phyloP scores from a whole-genome alignment of 2,113 vertebrate species.

The Plectropomus leopardus region DNA sequence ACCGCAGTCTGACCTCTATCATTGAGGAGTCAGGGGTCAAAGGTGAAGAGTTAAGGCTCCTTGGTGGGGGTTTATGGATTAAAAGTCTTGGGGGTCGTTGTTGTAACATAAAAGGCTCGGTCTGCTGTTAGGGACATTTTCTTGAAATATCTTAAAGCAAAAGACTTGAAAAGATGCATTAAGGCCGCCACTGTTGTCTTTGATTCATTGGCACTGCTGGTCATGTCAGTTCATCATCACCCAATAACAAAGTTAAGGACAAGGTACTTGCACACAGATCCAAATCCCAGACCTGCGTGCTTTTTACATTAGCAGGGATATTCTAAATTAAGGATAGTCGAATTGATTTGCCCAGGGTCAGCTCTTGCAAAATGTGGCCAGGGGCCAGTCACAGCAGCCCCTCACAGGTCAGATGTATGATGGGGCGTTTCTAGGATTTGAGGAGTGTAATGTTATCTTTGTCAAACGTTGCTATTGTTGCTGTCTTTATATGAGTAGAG shows the following conservation, averaged over 20 bases:
- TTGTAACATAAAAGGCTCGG: background rate
- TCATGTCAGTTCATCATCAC: slow-evolving; percentile 5
- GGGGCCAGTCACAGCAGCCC: no score
- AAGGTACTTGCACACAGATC: background rate
- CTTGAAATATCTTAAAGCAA: background rate
- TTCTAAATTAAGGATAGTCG: no score
- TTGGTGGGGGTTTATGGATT: background rate
- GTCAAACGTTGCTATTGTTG: no score
- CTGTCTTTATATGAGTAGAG: no score
- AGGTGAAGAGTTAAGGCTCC: slow-evolving; percentile 35
- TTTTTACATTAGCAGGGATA: background rate
- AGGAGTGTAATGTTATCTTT: no score
- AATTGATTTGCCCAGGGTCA: no score
- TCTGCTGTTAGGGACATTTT: background rate
- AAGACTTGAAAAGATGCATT: slow-evolving; percentile 7
- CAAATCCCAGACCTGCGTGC: background rate
- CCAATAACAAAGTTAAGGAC: slow-evolving; percentile 4
- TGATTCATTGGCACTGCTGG: slow-evolving; percentile 18
- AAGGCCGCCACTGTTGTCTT: background rate
- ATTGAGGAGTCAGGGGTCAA: slow-evolving; percentile 36
- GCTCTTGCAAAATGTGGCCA: no score
- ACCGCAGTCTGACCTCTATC: slow-evolving; percentile 44
- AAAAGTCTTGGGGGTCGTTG: background rate
- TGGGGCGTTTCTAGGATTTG: no score
- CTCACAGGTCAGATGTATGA: no score